These are phyloP conservation scores for Sinocyclocheilus grahami DNA, from an alignment of 2,113 vertebrate genomes.

Conservation along the genomic window DNA sequence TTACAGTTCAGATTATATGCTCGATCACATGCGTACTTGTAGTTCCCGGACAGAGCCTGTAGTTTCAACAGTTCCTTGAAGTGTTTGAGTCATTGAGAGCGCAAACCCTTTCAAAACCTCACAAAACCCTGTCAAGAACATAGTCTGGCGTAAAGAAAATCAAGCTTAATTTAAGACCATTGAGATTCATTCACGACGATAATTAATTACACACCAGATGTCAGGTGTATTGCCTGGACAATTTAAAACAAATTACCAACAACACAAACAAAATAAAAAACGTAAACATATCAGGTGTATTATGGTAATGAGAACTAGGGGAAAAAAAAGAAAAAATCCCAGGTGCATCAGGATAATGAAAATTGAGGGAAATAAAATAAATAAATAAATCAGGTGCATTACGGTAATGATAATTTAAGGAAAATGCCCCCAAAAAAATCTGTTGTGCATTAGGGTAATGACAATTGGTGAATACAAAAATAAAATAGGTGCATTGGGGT, in stretches of 20 bases:
- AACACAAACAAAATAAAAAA: not conserved
- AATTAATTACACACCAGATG: not conserved
- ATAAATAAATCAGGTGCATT: too few relatives aligned
- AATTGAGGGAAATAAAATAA: not conserved
- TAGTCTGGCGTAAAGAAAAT: not conserved
- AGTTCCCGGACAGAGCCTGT: constrained; percentile 1
- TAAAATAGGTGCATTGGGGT: not conserved
- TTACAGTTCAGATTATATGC: constrained; percentile 68
- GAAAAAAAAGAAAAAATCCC: too few relatives aligned
- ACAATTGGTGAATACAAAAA: too few relatives aligned
- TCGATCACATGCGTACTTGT: constrained; percentile 53
- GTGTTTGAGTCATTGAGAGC: not conserved
- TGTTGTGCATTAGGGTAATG: too few relatives aligned
- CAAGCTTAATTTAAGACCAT: not conserved
- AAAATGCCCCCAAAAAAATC: too few relatives aligned
- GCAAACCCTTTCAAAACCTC: not conserved
- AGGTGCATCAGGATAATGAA: too few relatives aligned
- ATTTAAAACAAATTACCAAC: not conserved
- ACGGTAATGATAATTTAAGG: too few relatives aligned
- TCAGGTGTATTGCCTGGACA: not conserved
- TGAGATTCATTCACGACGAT: not conserved
- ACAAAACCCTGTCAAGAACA: not conserved
- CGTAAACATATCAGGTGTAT: not conserved
- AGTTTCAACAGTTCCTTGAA: not conserved
- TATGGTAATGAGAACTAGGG: not conserved